Percentiles rank a stretch among this genome's conserved stretches.
phyloP scores from a whole-genome alignment of 2,888 invertebrate genomes.

The Dryococelus australis region DNA sequence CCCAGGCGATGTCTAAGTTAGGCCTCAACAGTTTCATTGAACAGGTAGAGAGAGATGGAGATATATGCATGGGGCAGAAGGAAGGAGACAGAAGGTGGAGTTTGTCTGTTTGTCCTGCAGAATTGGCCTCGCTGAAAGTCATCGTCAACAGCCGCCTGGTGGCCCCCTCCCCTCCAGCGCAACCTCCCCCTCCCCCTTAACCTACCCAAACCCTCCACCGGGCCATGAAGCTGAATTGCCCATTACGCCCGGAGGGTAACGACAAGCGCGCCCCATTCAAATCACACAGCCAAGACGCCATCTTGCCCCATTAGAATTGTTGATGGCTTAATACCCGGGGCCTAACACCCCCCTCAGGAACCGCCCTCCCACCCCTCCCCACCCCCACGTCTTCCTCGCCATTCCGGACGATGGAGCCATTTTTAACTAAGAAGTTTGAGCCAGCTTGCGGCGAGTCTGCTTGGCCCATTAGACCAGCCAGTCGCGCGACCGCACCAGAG shows the following conservation, averaged over 20 bases:
- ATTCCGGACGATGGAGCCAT: slow-evolving; percentile 10
- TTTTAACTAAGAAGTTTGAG: neutral
- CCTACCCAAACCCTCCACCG: neutral
- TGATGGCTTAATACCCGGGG: slow-evolving; percentile 35
- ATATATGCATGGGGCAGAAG: neutral
- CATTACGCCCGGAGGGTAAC: slow-evolving; percentile 16
- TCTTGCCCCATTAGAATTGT: slow-evolving; percentile 35
- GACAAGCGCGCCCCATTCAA: slow-evolving; percentile 10
- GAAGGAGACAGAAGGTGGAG: neutral
- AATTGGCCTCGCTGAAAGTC: slow-evolving; percentile 2
- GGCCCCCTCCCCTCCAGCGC: neutral
- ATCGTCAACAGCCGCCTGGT: neutral
- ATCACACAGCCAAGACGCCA: slow-evolving; percentile 16
- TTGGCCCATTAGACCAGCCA: neutral
- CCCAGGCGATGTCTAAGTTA: neutral
- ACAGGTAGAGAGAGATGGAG: neutral
- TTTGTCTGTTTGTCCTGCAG: neutral
- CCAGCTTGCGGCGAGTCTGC: neutral
- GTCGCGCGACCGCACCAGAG: neutral
- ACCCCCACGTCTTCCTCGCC: neutral
- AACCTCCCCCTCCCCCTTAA: neutral
- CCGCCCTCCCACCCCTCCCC: neutral
- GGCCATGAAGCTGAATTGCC: slow-evolving; percentile 11
- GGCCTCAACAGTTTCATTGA: neutral
- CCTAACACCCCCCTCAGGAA: neutral